Evolutionary conservation across 30 jellyfish, hydroid and myxozoan species (phyloP).

Genomic region (Chrysaora quinquecirrha): DNA sequence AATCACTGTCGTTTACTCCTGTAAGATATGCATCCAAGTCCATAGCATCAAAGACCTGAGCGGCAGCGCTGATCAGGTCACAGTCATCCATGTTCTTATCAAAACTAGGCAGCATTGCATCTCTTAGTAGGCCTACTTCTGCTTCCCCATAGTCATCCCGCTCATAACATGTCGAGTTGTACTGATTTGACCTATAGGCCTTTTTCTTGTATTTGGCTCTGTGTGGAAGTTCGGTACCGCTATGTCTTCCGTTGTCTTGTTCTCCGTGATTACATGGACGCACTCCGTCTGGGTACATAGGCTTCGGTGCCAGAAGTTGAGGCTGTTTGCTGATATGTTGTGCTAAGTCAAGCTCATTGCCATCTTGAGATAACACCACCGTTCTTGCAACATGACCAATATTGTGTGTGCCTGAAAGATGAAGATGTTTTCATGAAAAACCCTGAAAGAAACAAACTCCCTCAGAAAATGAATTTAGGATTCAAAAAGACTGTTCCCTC

Average conservation of each 20-base stretch:
- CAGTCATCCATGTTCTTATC: constrained; percentile 46
- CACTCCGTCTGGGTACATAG: constrained; percentile 42
- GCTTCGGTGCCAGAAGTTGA: constrained; percentile 60
- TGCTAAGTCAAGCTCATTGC: constrained; percentile 9
- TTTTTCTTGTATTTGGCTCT: background rate
- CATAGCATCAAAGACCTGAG: constrained; percentile 10
- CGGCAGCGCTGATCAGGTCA: constrained; percentile 20
- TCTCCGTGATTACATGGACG: background rate
- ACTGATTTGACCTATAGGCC: background rate
- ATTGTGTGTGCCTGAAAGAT: constrained; percentile 2
- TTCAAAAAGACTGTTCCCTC: too few species aligned
- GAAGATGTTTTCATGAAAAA: too few species aligned
- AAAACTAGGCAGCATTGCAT: constrained; percentile 61
- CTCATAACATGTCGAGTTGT: background rate
- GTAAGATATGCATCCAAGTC: constrained; percentile 62
- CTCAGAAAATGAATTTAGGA: too few species aligned
- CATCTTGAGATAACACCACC: constrained; percentile 20
- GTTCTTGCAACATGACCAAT: constrained; percentile 21
- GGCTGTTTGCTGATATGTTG: constrained; percentile 8
- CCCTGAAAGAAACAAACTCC: too few species aligned
- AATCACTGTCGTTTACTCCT: constrained; percentile 27
- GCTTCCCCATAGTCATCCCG: background rate
- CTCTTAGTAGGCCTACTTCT: constrained; percentile 42
- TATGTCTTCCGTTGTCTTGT: background rate
- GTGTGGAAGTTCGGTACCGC: background rate